phyloP scores from a whole-genome alignment of 2,888 invertebrate genomes.

The Cosmia pyralina region DNA sequence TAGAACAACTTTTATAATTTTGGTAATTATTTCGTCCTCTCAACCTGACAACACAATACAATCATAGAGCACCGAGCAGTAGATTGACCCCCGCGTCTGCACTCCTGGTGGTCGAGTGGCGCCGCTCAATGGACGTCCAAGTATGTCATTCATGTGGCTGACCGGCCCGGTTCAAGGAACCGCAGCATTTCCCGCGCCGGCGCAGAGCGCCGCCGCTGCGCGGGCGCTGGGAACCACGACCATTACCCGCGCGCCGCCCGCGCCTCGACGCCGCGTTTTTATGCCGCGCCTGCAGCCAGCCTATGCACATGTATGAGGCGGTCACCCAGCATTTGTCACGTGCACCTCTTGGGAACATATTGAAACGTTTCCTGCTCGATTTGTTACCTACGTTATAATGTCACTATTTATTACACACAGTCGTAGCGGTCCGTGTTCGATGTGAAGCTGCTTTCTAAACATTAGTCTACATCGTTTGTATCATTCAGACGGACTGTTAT shows the following conservation, averaged over 20 bases:
- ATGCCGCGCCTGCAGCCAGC: slow-evolving; percentile 43
- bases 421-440: slow-evolving; percentile 30
- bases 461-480: slow-evolving; percentile 37
- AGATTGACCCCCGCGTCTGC: background rate
- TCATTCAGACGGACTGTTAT: slow-evolving; percentile 51
- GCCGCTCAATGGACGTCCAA: slow-evolving; percentile 72
- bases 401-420: slow-evolving; percentile 49
- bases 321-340: slow-evolving; percentile 59
- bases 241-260: slow-evolving; percentile 67
- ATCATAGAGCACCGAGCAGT: background rate
- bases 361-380: slow-evolving; percentile 55
- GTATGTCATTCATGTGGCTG: slow-evolving; percentile 75
- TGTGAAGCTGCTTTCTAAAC: slow-evolving; percentile 50
- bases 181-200: slow-evolving; percentile 59
- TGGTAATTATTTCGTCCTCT: background rate
- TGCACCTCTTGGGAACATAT: slow-evolving; percentile 61
- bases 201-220: slow-evolving; percentile 33
- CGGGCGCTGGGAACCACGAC: slow-evolving; percentile 73
- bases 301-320: slow-evolving; percentile 80
- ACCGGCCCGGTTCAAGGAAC: slow-evolving; percentile 36
- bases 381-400: slow-evolving; percentile 44
- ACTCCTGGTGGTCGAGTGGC: slow-evolving; percentile 40
- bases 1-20: no score
- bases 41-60: background rate
- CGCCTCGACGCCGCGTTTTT: slow-evolving; percentile 80